These are phyloP conservation scores for Stegana nigrithorax DNA, from an alignment of 2,888 invertebrate species.

Conservation along the genomic window DNA sequence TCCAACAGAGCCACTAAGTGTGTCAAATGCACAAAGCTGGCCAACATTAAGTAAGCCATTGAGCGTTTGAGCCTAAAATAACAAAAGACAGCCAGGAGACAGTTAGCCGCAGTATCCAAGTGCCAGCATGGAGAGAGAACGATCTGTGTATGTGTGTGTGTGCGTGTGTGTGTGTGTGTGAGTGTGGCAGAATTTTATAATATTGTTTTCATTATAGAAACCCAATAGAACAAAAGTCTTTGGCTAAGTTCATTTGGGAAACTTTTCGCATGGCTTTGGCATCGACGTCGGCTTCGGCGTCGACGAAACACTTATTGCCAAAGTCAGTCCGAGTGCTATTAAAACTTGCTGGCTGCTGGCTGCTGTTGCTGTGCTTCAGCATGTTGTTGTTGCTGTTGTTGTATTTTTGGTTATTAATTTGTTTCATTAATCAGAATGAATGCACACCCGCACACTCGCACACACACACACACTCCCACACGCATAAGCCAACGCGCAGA, in stretches of 20 bases:
- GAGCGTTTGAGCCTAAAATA: conserved; percentile 9
- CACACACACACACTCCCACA: no score
- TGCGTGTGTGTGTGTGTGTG: no score
- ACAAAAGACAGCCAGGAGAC: conserved; percentile 5
- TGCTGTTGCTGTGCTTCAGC: background rate
- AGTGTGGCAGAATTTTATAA: background rate
- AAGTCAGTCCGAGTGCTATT: background rate
- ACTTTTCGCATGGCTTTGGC: background rate
- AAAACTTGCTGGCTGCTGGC: background rate
- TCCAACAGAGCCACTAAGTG: background rate
- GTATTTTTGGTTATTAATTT: conserved; percentile 10
- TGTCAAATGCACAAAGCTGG: background rate
- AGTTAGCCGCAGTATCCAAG: no score
- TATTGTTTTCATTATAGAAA: conserved; percentile 14
- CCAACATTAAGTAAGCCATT: background rate
- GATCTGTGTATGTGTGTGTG: no score
- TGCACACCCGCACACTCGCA: no score
- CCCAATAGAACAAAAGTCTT: background rate
- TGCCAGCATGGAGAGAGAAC: background rate
- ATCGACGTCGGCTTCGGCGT: no score
- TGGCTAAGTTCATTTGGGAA: background rate
- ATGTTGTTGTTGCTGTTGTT: conserved; percentile 7
- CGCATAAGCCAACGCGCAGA: no score
- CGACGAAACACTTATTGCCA: no score
- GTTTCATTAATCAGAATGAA: conserved; percentile 14